Conservation (phyloP, 1,140 invertebrate species). For the Leptinotarsa undecemlineata region DNA sequence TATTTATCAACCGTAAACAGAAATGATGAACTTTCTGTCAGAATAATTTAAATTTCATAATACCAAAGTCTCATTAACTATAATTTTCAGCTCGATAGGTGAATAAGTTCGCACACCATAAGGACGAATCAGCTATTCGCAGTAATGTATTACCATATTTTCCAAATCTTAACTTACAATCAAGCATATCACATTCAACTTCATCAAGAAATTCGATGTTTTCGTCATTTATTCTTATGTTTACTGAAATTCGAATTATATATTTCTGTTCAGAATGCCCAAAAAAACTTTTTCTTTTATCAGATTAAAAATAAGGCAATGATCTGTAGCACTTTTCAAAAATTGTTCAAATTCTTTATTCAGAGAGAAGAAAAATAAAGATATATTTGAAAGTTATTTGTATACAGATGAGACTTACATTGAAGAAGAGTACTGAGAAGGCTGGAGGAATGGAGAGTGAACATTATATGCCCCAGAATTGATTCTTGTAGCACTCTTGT, state of each 20-base stretch:
- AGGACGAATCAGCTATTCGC: background rate
- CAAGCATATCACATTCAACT: background rate
- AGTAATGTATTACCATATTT: background rate
- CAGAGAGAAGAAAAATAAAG: too few relatives aligned
- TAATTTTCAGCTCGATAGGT: background rate
- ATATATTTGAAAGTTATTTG: too few relatives aligned
- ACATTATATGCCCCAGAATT: background rate
- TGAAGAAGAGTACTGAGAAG: background rate
- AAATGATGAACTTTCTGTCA: background rate
- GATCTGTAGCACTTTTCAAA: background rate
- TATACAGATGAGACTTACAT: too few relatives aligned
- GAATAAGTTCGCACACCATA: too few relatives aligned
- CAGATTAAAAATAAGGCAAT: background rate
- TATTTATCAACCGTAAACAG: too few relatives aligned
- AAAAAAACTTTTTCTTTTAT: background rate
- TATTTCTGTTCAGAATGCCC: background rate
- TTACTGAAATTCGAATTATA: background rate
- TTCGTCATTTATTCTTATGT: background rate
- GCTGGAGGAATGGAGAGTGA: background rate
- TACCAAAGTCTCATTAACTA: background rate
- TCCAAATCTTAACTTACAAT: background rate
- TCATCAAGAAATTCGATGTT: background rate
- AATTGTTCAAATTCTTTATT: too few relatives aligned
- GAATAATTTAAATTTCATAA: background rate
- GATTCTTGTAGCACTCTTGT: background rate